Conservation (phyloP, 2,113 vertebrate species). For the Phrynosoma platyrhinos region DNA sequence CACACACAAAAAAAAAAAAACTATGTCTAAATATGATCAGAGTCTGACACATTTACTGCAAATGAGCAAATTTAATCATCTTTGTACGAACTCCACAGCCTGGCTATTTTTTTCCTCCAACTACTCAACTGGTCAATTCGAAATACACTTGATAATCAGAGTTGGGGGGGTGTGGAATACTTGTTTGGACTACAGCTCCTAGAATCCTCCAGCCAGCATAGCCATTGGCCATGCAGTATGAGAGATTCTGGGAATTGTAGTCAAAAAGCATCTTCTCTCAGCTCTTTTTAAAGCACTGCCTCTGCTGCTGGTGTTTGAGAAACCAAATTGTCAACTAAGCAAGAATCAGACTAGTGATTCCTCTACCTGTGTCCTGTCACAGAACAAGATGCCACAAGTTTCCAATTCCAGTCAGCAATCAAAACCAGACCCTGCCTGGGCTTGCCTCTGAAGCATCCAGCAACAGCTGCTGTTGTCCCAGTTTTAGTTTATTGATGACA, state of each 20-base stretch:
- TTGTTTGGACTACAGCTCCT: too few species aligned
- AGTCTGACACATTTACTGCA: slow-evolving; percentile 1
- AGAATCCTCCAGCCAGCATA: too few species aligned
- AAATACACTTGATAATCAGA: slow-evolving; percentile 1
- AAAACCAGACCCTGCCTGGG: too few species aligned
- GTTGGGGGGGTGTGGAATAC: not conserved
- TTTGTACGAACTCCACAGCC: not conserved
- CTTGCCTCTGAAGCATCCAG: too few species aligned
- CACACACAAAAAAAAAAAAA: not conserved
- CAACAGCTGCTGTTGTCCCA: too few species aligned
- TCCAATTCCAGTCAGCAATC: not conserved
- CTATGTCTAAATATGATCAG: not conserved
- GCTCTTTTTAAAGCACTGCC: not conserved
- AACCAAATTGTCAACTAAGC: too few species aligned
- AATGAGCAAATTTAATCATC: not conserved
- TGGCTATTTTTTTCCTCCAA: not conserved
- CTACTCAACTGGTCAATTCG: not conserved
- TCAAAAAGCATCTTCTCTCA: too few species aligned
- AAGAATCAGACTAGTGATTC: too few species aligned
- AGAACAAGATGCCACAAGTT: not conserved
- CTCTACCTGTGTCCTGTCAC: not conserved
- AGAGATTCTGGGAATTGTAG: too few species aligned
- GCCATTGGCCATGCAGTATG: too few species aligned
- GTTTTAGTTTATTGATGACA: too few species aligned
- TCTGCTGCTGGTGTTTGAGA: not conserved